Percentiles rank a stretch among this genome's conserved stretches.
These are phyloP conservation scores for Hycleus phaleratus DNA, from an alignment of 1,140 invertebrate species.

Conservation along the genomic window DNA sequence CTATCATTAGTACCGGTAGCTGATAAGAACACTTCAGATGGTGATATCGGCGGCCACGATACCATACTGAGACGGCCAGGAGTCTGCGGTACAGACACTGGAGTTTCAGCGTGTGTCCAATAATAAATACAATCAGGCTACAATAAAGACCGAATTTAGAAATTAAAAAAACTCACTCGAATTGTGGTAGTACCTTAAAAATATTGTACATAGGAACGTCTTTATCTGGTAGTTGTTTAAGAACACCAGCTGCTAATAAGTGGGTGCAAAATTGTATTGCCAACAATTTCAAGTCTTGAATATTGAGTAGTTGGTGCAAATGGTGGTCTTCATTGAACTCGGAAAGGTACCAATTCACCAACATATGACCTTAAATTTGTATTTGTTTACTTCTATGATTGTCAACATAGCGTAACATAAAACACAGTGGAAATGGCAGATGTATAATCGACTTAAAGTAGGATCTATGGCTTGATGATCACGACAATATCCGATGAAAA, in stretches of 20 bases:
- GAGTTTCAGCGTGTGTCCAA: conserved; percentile 72
- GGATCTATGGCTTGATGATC: conserved; percentile 28
- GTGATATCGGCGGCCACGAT: conserved; percentile 36
- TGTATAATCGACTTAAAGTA: background rate
- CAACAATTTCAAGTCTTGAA: conserved; percentile 66
- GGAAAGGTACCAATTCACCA: conserved; percentile 80
- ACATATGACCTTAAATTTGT: conserved; percentile 68
- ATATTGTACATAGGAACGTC: conserved; percentile 54
- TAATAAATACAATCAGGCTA: conserved; percentile 83
- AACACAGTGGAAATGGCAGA: background rate
- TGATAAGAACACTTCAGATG: conserved; percentile 21
- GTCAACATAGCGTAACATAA: background rate
- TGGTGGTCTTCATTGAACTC: conserved; percentile 65
- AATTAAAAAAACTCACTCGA: background rate
- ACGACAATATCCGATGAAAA: conserved; percentile 4
- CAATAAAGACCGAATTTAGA: conserved; percentile 34
- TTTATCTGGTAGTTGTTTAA: conserved; percentile 68
- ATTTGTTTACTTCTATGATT: background rate
- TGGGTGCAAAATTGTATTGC: conserved; percentile 78
- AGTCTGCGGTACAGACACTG: conserved; percentile 56
- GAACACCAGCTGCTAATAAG: conserved; percentile 78
- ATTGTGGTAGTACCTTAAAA: conserved; percentile 60
- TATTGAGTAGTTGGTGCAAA: conserved; percentile 51
- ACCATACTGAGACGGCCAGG: conserved; percentile 54
- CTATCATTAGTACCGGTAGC: conserved; percentile 9